Conservation (phyloP, 2,888 invertebrate species). For the Brenthis hecate region DNA sequence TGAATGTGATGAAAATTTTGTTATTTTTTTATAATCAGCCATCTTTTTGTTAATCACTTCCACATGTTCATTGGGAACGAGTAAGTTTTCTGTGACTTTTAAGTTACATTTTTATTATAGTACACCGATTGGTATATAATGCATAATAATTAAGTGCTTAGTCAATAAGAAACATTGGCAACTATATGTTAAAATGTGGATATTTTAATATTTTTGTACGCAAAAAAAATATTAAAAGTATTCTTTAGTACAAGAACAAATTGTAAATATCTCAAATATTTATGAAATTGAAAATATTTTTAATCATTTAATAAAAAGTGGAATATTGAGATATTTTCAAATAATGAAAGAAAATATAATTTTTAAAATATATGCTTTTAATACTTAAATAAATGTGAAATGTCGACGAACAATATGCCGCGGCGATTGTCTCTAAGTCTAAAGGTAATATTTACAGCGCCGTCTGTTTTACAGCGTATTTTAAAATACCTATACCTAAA, state of each 20-base stretch:
- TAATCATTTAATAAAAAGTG: not conserved
- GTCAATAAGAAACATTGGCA: constrained; percentile 22
- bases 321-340: constrained; percentile 15
- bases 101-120: constrained; percentile 8
- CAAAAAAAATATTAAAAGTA: constrained; percentile 20
- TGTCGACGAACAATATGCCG: constrained; percentile 19
- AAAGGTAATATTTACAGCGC: constrained; percentile 30
- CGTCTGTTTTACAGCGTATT: constrained; percentile 27
- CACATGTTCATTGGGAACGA: not conserved
- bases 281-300: constrained; percentile 1
- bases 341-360: constrained; percentile 8
- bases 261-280: constrained; percentile 20
- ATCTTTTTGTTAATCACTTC: not conserved
- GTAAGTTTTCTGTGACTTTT: constrained; percentile 7
- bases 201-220: constrained; percentile 32
- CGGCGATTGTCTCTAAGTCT: constrained; percentile 17
- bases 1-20: not conserved
- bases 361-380: constrained; percentile 7
- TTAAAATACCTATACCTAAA: constrained; percentile 29
- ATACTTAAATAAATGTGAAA: constrained; percentile 12
- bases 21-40: not conserved
- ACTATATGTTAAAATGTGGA: constrained; percentile 17
- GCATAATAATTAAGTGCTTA: constrained; percentile 30
- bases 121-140: constrained; percentile 18
- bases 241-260: constrained; percentile 25